Conservation (phyloP, 2,888 invertebrate genomes). For the Dioctria linearis region DNA sequence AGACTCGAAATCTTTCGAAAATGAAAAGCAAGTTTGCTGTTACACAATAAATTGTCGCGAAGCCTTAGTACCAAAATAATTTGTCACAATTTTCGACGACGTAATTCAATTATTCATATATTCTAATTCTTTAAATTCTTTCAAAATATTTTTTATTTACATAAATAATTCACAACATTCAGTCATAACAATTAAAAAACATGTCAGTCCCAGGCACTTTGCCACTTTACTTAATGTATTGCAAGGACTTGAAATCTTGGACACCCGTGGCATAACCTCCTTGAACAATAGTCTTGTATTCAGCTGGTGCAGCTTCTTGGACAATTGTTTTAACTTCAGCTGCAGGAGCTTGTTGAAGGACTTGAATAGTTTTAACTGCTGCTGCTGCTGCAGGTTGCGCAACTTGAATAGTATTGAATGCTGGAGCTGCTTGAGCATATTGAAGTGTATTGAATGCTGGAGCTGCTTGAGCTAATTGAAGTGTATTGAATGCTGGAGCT, state of each 20-base stretch:
- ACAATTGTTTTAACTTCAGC: constrained; percentile 5
- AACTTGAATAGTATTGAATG: background rate
- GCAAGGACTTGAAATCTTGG: constrained; percentile 22
- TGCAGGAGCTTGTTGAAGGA: constrained; percentile 18
- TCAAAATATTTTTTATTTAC: too few species aligned
- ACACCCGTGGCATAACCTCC: constrained; percentile 4
- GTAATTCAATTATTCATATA: too few species aligned
- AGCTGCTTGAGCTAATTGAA: background rate
- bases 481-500: background rate
- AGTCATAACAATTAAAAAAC: background rate
- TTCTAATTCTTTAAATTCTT: too few species aligned
- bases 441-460: background rate
- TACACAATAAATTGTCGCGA: too few species aligned
- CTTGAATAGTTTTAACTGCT: constrained; percentile 2
- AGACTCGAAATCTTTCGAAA: too few species aligned
- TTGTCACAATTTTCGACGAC: too few species aligned
- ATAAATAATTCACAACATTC: background rate
- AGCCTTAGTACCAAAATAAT: too few species aligned
- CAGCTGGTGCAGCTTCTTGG: constrained; percentile 1
- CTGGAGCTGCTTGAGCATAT: background rate
- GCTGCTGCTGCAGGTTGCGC: background rate
- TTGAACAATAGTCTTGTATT: constrained; percentile 26
- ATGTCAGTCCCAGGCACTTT: background rate
- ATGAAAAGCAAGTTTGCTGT: too few species aligned
- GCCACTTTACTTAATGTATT: constrained; percentile 21